phyloP scores from a whole-genome alignment of 2,797 vertebrate species.

The Trachurus trachurus region DNA sequence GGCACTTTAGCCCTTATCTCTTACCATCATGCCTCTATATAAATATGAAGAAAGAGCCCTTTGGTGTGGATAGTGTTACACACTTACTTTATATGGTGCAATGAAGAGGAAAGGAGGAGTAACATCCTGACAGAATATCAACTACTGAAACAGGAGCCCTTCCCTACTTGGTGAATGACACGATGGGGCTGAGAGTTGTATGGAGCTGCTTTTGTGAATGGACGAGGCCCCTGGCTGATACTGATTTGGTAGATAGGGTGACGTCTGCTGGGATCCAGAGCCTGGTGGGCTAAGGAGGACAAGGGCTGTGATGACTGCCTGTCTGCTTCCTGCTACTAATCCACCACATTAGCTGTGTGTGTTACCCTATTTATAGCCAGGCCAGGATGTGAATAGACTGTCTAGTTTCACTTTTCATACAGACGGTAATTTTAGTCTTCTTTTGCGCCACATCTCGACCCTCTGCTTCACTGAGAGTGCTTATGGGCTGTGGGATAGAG shows the following conservation, averaged over 20 bases:
- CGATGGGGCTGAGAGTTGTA: conserved; percentile 52
- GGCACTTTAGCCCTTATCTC: conserved; percentile 67
- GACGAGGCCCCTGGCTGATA: conserved; percentile 73
- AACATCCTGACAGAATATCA: conserved; percentile 83
- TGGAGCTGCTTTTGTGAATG: conserved; percentile 81
- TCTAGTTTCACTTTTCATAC: conserved; percentile 88
- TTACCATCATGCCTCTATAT: conserved; percentile 65
- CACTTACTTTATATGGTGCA: conserved; percentile 68
- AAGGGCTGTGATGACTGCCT: conserved; percentile 82
- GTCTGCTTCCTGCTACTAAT: conserved; percentile 87
- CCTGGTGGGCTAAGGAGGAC: conserved; percentile 67
- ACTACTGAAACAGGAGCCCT: conserved; percentile 77
- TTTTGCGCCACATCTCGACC: conserved; percentile 66
- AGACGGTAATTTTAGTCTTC: conserved; percentile 84
- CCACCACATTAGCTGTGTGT: conserved; percentile 85
- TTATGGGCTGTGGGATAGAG: conserved; percentile 59
- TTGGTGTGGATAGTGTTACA: conserved; percentile 74
- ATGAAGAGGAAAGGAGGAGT: conserved; percentile 63
- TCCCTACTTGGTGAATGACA: conserved; percentile 70
- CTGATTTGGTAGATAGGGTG: conserved; percentile 85
- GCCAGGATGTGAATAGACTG: conserved; percentile 87
- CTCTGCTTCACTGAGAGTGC: conserved; percentile 64
- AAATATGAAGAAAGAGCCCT: conserved; percentile 74
- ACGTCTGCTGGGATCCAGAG: conserved; percentile 81
- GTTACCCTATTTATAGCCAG: conserved; percentile 84